phyloP scores from a whole-genome alignment of 1,140 invertebrate species.

The Papilio polytes region DNA sequence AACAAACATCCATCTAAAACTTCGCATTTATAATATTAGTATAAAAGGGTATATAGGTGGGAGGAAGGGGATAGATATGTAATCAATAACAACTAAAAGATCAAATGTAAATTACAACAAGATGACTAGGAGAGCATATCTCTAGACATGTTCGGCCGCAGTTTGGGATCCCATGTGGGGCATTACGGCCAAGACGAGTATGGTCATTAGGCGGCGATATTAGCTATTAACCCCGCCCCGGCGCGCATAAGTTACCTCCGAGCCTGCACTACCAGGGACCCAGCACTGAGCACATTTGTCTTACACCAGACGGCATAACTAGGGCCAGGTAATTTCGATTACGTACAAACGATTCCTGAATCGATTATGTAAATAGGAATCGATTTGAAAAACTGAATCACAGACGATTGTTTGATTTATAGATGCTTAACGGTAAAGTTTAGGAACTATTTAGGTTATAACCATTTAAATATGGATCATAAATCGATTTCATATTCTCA shows the following conservation, averaged over 20 bases:
- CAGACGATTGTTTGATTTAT: background rate
- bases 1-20: too few relatives aligned
- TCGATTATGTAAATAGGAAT: conserved; percentile 35
- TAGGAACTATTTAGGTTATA: background rate
- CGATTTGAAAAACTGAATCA: conserved; percentile 19
- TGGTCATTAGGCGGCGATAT: conserved; percentile 79
- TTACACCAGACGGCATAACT: conserved; percentile 22
- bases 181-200: conserved; percentile 76
- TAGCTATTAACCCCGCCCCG: conserved; percentile 79
- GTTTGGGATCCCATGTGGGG: conserved; percentile 72
- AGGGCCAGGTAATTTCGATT: conserved; percentile 36
- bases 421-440: background rate
- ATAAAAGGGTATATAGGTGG: too few relatives aligned
- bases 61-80: too few relatives aligned
- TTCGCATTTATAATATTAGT: too few relatives aligned
- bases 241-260: conserved; percentile 61
- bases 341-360: conserved; percentile 11
- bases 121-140: conserved; percentile 57
- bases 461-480: background rate
- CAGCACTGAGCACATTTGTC: conserved; percentile 37
- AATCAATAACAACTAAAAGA: conserved; percentile 47
- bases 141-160: conserved; percentile 58
- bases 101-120: conserved; percentile 61
- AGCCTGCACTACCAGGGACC: conserved; percentile 28
- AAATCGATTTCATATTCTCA: background rate